Base-by-base conservation (phyloP, 1,140 invertebrate genomes). In the Papilio machaon region DNA sequence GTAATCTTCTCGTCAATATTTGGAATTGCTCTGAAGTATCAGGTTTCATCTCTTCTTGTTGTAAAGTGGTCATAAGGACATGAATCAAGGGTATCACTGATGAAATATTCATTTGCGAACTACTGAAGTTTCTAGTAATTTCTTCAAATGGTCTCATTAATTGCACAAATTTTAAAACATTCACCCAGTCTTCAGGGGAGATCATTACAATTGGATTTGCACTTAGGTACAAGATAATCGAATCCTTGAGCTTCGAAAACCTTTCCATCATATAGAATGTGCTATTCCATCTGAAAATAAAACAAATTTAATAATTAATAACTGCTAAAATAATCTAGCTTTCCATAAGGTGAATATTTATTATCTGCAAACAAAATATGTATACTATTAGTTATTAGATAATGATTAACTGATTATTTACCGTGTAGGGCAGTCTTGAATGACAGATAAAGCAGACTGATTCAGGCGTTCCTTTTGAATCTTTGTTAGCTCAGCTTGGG, bases 381-480 rank as follows among this genome's bases (percentile, higher is more conserved):
- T 30, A 30, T 30, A 30, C 23, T 30, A 30, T 30, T 30, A 30
- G 23, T 30, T 30, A 30, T 30, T 30, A 30, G 23, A 30, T 30
- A 2, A 30, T 30, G 23, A 30, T 30, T 30, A 30, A 30, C 23
- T 30, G 2, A 30, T 30, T 30, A 30, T 30, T 30, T 47, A 47
- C 46, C 46, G 46, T 46, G 81, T 85, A 80, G 46, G 35, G 77
- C 81, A 86, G 23, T 84, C 85, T 67, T 86, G 82, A 64, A 81
- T 74, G 1, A 85, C 58, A 30, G 73, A 52, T 74, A 85, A 73
- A 78, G 64, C 73, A 78, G 75, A 43, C 82, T 86, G 83, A 75
- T 85, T 85, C 54, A 86, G 81, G 83, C 81, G 73, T 58, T 84
- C 81, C 7, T 38, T 86, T 85, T 86, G 85, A 38, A 86, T 83